Evolutionary conservation across 2,113 vertebrate species (phyloP), one percentile per base, ranked within the genome.

Genomic region (Coracopsis vasa): DNA sequence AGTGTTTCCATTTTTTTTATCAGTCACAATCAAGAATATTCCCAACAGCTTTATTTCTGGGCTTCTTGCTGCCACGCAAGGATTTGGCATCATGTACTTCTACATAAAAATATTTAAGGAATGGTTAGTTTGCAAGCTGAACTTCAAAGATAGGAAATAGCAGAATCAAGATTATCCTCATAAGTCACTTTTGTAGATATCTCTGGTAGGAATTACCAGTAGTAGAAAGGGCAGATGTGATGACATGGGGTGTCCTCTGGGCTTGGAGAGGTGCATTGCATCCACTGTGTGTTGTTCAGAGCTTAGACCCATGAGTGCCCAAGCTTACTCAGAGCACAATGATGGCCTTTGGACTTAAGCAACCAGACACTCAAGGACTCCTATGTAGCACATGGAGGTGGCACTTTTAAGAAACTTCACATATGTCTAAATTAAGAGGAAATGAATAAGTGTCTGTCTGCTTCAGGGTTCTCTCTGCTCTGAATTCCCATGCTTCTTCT

Each of bases 321-420:
- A 2, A 33, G 77, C 33, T 66, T 9, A 1, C 3, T 0, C 33
- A 27, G 50, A 51, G n/a, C 56, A n/a, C 16, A 0, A 0, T 4
- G 37, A 42, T 56, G 19, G 10, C n/a, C 4, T 0, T 17, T 16
- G 47, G 25, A 24, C 29, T 20, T 16, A 9, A 50, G 72, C 72
- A 64, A 3, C 7, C 1, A 0, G 1, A 7, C 14, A 64, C 60
- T 27, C 24, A 31, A 41, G 48, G 62, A 16, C 66, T 91, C 41
- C 15, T 66, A 0, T 29, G 56, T 28, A 91, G 44, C 50, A 16
- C 24, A 13, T 31, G 37, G 41, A 80, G 48, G 5, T 54, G 41
- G 45, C 23, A 28, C 35, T 50, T 60, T 7, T 4, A 21, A 83
- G 72, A 69, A 56, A 20, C 25, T 51, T 85, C 79, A 69, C 23